Evolutionary conservation across 2,888 invertebrate species (phyloP).

Genomic region (Diloba caeruleocephala): DNA sequence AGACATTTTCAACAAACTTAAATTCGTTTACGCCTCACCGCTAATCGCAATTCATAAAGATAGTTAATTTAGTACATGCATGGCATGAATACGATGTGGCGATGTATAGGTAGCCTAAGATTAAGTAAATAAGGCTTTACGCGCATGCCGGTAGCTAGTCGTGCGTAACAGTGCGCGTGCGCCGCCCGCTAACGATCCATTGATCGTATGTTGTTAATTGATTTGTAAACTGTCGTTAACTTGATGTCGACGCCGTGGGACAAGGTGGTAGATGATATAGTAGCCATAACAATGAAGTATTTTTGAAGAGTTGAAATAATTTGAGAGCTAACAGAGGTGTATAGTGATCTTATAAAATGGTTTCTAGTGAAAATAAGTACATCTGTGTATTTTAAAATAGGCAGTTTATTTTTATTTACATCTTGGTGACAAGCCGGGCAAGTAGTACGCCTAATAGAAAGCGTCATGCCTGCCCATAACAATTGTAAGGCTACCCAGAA

Average conservation of each 20-base stretch:
- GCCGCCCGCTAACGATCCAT: conserved; percentile 42
- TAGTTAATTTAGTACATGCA: not conserved
- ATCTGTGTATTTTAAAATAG: too few relatives aligned
- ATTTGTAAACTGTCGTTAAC: conserved; percentile 46
- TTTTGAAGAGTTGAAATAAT: too few relatives aligned
- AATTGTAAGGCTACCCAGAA: too few relatives aligned
- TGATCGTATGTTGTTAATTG: conserved; percentile 48
- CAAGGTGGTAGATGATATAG: not conserved
- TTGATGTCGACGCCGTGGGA: too few relatives aligned
- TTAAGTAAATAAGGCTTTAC: conserved; percentile 43
- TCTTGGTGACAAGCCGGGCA: too few relatives aligned
- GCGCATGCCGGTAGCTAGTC: conserved; percentile 66
- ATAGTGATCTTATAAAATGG: too few relatives aligned
- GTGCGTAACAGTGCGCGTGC: conserved; percentile 66
- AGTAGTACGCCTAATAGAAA: too few relatives aligned
- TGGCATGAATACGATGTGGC: not conserved
- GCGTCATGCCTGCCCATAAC: too few relatives aligned
- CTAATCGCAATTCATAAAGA: not conserved
- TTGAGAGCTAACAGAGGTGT: too few relatives aligned
- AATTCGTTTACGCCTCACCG: conserved; percentile 5
- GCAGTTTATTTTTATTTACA: too few relatives aligned
- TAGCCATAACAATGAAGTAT: too few relatives aligned
- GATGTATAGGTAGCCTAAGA: conserved; percentile 1
- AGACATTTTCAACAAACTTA: conserved; percentile 28
- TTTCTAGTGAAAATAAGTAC: too few relatives aligned